Evolutionary conservation across 2,113 vertebrate species (phyloP), one percentile per base, ranked within the genome.

Genomic region (Leucopternis melanops): DNA sequence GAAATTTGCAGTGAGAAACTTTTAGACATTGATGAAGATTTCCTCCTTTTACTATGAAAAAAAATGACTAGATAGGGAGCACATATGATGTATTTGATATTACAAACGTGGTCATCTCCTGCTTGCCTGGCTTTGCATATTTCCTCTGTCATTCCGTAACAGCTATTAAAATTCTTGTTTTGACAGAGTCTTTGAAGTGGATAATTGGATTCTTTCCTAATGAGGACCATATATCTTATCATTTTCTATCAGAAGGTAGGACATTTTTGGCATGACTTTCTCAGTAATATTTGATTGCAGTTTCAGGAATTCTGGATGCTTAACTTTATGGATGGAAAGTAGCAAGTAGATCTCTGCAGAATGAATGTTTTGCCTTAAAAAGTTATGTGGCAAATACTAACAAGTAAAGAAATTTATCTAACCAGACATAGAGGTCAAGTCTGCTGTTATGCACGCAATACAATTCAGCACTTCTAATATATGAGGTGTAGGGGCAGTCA

Each of bases 151-250:
- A 55, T 73, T 92, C 70, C 72, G 54, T 66, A 72, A 85, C 20
- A 50, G 42, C 40, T 82, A 80, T 91, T 92, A 89, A 94, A 96
- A 85, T 62, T 80, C 45, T 82, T 91, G 78, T 85, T 96, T 94
- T 92, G 75, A 90, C 75, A 90, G 81, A 69, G 47, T 16, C 85
- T 96, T 96, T 85, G 84, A 96, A 94, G 84, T 52, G 58, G 36
- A 50, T 89, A 95, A 92, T 85, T 42, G 44, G 62, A 96, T 94
- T 69, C 40, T 95, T 77, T 96, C 78, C 58, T 95, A 95, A 95
- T 79, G 54, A 91, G 66, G 54, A 77, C 50, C 38, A 58, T 22
- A 25, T 54, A 94, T 91, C 61, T 86, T 91, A 72, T 12, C 25
- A 63, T 72, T 89, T 84, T 81, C 78, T 69, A 72, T 92, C 73